These are phyloP conservation scores for Mus caroli DNA, from an alignment of 2,797 vertebrate species.

Conservation along the genomic window DNA sequence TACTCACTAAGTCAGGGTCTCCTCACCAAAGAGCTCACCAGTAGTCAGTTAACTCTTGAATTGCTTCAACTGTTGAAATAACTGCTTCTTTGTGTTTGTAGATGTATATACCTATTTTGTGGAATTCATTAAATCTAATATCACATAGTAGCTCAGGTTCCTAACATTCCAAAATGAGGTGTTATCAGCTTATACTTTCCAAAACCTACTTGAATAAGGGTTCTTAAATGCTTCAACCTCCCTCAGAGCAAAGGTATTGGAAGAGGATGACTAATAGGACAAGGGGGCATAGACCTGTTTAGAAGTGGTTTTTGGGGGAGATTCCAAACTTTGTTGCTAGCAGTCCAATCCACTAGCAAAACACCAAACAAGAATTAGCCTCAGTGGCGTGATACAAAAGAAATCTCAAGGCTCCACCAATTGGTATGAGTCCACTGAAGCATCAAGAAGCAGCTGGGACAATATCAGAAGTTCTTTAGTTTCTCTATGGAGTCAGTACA, in stretches of 20 bases:
- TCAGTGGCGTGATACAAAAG: background rate
- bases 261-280: background rate
- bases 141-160: background rate
- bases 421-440: background rate
- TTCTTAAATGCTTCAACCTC: background rate
- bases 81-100: background rate
- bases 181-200: background rate
- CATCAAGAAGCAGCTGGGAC: background rate
- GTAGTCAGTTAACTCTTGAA: background rate
- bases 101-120: background rate
- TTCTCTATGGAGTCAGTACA: background rate
- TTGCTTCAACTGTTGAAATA: background rate
- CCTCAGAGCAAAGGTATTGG: background rate
- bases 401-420: background rate
- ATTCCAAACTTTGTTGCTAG: background rate
- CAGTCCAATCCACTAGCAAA: background rate
- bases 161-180: background rate
- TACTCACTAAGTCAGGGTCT: background rate
- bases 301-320: background rate
- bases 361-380: background rate
- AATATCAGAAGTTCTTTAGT: background rate
- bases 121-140: slow-evolving; percentile 4
- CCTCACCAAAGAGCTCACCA: background rate
- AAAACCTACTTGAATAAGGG: background rate
- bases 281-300: background rate